Evolutionary conservation across 2,888 invertebrate species (phyloP).

Genomic region (Bibio marci): DNA sequence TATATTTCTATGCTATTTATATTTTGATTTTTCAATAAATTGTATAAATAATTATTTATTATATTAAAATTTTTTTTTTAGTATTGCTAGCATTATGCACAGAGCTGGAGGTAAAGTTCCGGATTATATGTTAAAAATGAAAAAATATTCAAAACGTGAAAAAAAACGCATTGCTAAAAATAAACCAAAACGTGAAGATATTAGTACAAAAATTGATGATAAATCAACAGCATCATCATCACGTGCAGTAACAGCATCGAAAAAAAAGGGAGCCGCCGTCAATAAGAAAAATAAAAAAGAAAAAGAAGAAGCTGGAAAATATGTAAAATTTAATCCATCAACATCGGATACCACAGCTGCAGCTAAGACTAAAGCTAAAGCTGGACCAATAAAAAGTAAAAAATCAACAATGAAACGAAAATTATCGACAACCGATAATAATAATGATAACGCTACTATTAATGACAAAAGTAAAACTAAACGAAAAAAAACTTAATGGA

Average conservation of each 20-base stretch:
- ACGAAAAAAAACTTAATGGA: too few species aligned
- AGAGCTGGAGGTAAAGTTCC: constrained; percentile 88
- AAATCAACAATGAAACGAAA: too few species aligned
- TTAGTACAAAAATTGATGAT: constrained; percentile 17
- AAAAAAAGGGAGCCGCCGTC: too few species aligned
- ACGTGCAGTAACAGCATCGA: too few species aligned
- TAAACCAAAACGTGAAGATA: constrained; percentile 48
- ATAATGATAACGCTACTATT: too few species aligned
- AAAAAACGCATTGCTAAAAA: constrained; percentile 36
- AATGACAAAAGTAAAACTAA: too few species aligned
- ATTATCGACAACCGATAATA: too few species aligned
- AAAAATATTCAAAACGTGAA: constrained; percentile 45
- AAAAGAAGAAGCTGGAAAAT: not conserved
- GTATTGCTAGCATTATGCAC: constrained; percentile 79
- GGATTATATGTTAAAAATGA: constrained; percentile 69
- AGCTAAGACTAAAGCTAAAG: too few species aligned
- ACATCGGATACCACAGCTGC: too few species aligned
- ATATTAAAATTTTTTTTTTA: constrained; percentile 22
- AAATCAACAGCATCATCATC: too few species aligned
- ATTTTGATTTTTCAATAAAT: not conserved
- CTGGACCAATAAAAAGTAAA: too few species aligned
- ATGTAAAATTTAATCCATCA: not conserved
- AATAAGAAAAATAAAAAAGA: not conserved
- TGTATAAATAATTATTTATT: not conserved
- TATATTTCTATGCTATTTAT: not conserved